phyloP scores from a whole-genome alignment of 2,797 vertebrate species.

The Gadopsis bispinosus region DNA sequence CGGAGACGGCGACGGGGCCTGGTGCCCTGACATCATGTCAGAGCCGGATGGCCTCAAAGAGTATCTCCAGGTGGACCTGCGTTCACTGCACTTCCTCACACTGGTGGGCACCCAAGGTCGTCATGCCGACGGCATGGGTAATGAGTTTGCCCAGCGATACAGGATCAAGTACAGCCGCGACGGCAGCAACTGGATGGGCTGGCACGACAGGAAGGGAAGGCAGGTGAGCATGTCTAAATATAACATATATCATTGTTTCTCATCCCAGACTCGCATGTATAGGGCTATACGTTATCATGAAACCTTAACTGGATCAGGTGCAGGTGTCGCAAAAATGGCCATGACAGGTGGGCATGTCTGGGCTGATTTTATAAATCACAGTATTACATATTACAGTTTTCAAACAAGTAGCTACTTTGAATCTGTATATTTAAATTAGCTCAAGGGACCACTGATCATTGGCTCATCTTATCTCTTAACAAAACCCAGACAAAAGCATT shows the following conservation, averaged over 20 bases:
- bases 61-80: slow-evolving; percentile 95
- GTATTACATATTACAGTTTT: neutral
- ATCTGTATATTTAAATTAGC: neutral
- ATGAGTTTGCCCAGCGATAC: slow-evolving; percentile 95
- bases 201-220: slow-evolving; percentile 91
- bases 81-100: slow-evolving; percentile 92
- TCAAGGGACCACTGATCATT: neutral
- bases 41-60: slow-evolving; percentile 90
- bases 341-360: neutral
- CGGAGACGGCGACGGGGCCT: slow-evolving; percentile 93
- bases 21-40: slow-evolving; percentile 92
- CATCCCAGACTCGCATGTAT: slow-evolving; percentile 3
- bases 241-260: neutral
- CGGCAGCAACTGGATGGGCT: slow-evolving; percentile 92
- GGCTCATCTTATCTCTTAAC: neutral
- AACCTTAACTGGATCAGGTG: neutral
- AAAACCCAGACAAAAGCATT: neutral
- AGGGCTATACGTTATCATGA: neutral
- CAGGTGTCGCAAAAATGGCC: neutral
- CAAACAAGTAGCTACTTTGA: neutral
- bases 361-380: neutral
- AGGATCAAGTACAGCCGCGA: slow-evolving; percentile 96
- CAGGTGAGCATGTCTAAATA: slow-evolving; percentile 84
- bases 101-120: slow-evolving; percentile 97
- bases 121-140: slow-evolving; percentile 94